phyloP scores from a whole-genome alignment of 1,140 invertebrate species.

The Periplaneta americana region DNA sequence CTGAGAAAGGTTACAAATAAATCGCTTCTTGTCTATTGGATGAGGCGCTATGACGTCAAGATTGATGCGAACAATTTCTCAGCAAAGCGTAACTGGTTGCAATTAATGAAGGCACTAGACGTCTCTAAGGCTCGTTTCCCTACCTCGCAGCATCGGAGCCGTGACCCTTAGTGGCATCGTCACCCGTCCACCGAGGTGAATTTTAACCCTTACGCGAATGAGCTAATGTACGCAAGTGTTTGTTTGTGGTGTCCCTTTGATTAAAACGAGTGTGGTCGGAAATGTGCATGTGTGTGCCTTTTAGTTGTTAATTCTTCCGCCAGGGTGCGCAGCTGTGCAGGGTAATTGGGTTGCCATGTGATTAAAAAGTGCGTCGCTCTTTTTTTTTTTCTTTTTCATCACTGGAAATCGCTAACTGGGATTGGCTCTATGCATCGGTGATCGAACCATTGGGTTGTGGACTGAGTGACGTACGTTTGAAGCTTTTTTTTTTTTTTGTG shows the following conservation, averaged over 20 bases:
- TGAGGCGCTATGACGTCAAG: neutral
- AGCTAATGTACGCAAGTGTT: too few relatives aligned
- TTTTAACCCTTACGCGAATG: too few relatives aligned
- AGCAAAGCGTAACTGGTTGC: neutral
- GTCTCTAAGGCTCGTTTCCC: neutral
- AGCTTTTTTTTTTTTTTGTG: too few relatives aligned
- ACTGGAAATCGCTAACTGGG: neutral
- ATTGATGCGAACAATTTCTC: neutral
- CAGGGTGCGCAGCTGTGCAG: neutral
- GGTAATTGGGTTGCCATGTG: neutral
- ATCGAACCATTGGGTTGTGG: neutral
- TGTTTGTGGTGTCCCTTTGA: neutral
- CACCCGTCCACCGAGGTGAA: neutral
- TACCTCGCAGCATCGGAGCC: neutral
- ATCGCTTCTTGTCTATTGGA: neutral
- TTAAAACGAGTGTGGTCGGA: neutral
- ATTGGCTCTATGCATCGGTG: neutral
- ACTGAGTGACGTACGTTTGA: too few relatives aligned
- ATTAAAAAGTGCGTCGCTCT: neutral
- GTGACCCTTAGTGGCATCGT: neutral
- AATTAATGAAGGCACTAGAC: neutral
- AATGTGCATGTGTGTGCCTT: neutral
- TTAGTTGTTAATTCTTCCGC: neutral
- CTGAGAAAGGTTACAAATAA: neutral
- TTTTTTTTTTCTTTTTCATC: neutral